Base-by-base conservation (phyloP, 2,113 vertebrate species). In the Labeo rohita region DNA sequence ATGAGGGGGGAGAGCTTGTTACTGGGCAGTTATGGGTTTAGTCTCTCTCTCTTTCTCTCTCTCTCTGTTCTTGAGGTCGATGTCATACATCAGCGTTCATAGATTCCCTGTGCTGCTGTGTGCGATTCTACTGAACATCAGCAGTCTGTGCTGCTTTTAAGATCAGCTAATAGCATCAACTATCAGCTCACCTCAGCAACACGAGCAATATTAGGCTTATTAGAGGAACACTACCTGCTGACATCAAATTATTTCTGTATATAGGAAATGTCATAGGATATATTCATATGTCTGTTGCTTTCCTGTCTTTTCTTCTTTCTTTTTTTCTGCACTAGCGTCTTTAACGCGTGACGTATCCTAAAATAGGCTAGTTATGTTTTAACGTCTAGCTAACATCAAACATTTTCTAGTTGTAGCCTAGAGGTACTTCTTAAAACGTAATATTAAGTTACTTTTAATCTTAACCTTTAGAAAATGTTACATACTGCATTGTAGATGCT, bases 1-100 rank as follows among this genome's bases (percentile, higher is more conserved):
- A 95, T 95, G 89, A 93, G 91, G 73, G 90, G 23, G 74, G 92
- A 88, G 88, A 75, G 80, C 88, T 87, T 94, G 93, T 95, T 94
- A 95, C 94, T 89, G 92, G 95, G 94, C 93, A 94, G 93, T 92
- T 92, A 85, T 91, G 91, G 91, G 91, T 83, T 66, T 73, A 73
- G 68, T 39, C 9, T 84, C 70, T 70, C 73, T 78, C 72, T 76
- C 70, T 78, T 49, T 61, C 36, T 61, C 86, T 84, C 81, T 74
- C 86, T 80, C 68, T 68, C 15, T 78, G 61, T 91, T 91, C 61
- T 91, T 92, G 93, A 94, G 92, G 94, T 95, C 87, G 91, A 92
- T 94, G 92, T 93, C 91, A 93, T 73, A 85, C 91, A 88, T 93
- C 93, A 94, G 90, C 90, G 90, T 91, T 91, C 90, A 92, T 92